A percentile compares a stretch with the other conserved stretches of the same genome.
Conservation (phyloP, 1,140 invertebrate species). For the Phocides pigmalion region DNA sequence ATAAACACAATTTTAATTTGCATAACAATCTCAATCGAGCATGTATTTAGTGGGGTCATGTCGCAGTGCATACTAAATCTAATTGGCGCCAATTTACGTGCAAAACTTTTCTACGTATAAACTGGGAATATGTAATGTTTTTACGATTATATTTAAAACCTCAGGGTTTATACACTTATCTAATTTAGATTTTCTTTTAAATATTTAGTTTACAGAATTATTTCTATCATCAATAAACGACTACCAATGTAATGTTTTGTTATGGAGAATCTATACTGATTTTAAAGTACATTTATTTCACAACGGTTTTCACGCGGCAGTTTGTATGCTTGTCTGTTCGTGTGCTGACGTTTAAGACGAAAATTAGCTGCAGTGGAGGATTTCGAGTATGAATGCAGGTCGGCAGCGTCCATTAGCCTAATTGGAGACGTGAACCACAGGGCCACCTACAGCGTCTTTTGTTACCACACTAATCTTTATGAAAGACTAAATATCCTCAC, state of each 20-base stretch:
- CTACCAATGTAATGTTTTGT: too few species aligned
- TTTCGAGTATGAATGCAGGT: conserved; percentile 79
- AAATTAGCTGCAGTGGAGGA: conserved; percentile 78
- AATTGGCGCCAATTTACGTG: neutral
- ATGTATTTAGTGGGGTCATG: too few species aligned
- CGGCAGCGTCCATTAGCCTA: conserved; percentile 77
- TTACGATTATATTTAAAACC: too few species aligned
- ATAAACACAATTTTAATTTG: neutral
- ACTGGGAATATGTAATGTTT: too few species aligned
- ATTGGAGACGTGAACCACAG: conserved; percentile 64
- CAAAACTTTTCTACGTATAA: neutral
- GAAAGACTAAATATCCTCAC: neutral
- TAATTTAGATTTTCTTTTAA: too few species aligned
- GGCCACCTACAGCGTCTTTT: conserved; percentile 61
- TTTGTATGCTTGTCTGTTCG: conserved; percentile 41
- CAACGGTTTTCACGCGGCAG: conserved; percentile 22
- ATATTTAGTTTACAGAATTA: too few species aligned
- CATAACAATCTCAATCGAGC: conserved; percentile 2
- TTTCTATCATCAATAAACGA: too few species aligned
- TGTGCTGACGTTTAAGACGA: conserved; percentile 65
- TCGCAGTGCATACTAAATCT: too few species aligned
- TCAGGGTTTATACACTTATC: too few species aligned
- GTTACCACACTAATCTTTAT: conserved; percentile 36
- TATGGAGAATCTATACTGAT: too few species aligned
- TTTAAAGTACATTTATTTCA: neutral